A percentile compares a stretch with the other conserved stretches of the same genome.
These are phyloP conservation scores for Steinernema feltiae DNA, from an alignment of 1,140 invertebrate genomes.

Conservation along the genomic window DNA sequence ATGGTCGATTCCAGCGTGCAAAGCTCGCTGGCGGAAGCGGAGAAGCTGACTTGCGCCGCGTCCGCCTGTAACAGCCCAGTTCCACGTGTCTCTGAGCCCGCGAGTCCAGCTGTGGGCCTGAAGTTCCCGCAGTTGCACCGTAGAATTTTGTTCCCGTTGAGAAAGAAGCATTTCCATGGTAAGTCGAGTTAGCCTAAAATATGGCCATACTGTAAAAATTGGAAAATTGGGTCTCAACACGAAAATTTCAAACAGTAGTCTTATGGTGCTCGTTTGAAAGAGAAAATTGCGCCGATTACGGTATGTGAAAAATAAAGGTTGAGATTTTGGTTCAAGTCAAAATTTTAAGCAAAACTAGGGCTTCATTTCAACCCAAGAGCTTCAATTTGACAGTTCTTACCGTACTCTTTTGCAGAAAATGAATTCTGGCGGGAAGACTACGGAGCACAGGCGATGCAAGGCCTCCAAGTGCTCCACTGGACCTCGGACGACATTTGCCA, in stretches of 20 bases:
- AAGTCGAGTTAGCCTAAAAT: too few species aligned
- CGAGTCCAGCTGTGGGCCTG: slow-evolving; percentile 51
- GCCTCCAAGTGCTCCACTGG: slow-evolving; percentile 51
- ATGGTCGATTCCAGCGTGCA: slow-evolving; percentile 1
- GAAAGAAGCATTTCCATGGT: slow-evolving; percentile 41
- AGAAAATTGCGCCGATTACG: too few species aligned
- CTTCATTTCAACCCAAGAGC: too few species aligned
- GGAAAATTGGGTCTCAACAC: too few species aligned
- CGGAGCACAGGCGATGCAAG: slow-evolving; percentile 44
- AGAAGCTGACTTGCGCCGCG: slow-evolving; percentile 17
- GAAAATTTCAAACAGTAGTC: too few species aligned
- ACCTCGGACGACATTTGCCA: slow-evolving; percentile 54
- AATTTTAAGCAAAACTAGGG: too few species aligned
- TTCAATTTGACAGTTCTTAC: too few species aligned
- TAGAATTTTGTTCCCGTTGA: slow-evolving; percentile 50
- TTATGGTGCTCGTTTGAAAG: too few species aligned
- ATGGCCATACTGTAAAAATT: too few species aligned
- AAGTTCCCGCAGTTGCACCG: slow-evolving; percentile 49
- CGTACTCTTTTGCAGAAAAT: slow-evolving; percentile 50
- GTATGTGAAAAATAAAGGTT: too few species aligned
- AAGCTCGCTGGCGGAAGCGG: slow-evolving; percentile 13
- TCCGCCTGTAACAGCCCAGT: slow-evolving; percentile 31
- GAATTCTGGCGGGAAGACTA: slow-evolving; percentile 56
- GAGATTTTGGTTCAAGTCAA: too few species aligned
- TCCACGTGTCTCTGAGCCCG: slow-evolving; percentile 49